These are phyloP conservation scores for Drosophila oshimai DNA, from an alignment of 1,140 invertebrate genomes.

Conservation along the genomic window DNA sequence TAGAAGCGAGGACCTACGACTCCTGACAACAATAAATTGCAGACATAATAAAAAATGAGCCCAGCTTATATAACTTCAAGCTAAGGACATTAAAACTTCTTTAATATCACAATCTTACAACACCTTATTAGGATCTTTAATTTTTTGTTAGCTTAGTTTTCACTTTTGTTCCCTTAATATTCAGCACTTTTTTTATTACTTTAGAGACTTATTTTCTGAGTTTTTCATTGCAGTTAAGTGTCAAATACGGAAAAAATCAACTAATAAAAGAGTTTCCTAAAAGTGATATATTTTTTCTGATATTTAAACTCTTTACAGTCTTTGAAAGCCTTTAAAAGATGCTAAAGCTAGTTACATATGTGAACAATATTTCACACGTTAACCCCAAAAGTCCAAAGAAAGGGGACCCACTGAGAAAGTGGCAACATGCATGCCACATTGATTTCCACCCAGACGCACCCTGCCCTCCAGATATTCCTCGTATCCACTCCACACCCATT, in stretches of 20 bases:
- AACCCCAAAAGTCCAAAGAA: constrained; percentile 17
- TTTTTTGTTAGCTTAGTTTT: no score
- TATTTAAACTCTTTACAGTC: no score
- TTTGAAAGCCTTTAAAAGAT: no score
- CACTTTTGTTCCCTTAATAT: no score
- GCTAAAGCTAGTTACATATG: neutral
- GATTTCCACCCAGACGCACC: constrained; percentile 32
- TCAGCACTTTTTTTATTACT: no score
- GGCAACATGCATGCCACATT: constrained; percentile 45
- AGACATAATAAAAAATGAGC: constrained; percentile 2
- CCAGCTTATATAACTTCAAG: neutral
- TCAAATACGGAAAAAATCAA: no score
- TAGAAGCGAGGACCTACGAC: neutral
- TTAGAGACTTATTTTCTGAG: no score
- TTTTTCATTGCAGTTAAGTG: no score
- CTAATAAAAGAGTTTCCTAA: no score
- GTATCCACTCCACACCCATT: neutral
- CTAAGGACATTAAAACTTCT: no score
- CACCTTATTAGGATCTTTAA: no score
- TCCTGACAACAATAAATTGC: constrained; percentile 5
- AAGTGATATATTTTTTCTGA: no score
- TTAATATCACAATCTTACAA: neutral
- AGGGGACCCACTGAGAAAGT: neutral
- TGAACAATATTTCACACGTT: constrained; percentile 35
- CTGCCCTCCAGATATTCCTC: neutral